Percentiles rank a stretch among this genome's conserved stretches.
Evolutionary conservation across 2,888 invertebrate genomes (phyloP).

Genomic region (Leucophenga montana): DNA sequence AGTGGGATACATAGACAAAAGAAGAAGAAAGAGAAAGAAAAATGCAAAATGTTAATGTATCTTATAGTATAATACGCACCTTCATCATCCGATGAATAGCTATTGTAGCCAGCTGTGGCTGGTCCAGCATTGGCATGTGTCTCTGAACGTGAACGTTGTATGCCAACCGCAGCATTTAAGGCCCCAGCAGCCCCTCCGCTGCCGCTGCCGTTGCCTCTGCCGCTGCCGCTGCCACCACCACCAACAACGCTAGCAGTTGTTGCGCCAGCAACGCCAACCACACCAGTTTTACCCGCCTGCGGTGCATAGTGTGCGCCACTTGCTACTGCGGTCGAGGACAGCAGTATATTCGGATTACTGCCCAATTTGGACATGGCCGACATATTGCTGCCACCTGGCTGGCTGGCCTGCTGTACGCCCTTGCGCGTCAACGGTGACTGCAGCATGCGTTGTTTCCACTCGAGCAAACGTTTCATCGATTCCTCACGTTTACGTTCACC

Average conservation of each 20-base stretch:
- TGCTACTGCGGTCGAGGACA: slow-evolving; percentile 64
- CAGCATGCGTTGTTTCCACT: slow-evolving; percentile 94
- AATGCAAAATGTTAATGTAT: slow-evolving; percentile 34
- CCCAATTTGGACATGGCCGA: slow-evolving; percentile 72
- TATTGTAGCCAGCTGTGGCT: slow-evolving; percentile 78
- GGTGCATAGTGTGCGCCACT: slow-evolving; percentile 63
- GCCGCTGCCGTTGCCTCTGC: too few relatives aligned
- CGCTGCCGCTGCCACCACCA: slow-evolving; percentile 7
- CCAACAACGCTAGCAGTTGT: slow-evolving; percentile 23
- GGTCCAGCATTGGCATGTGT: slow-evolving; percentile 74
- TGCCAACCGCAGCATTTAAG: slow-evolving; percentile 49
- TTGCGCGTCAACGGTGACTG: slow-evolving; percentile 90
- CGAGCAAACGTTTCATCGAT: slow-evolving; percentile 90
- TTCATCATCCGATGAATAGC: slow-evolving; percentile 93
- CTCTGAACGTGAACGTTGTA: slow-evolving; percentile 73
- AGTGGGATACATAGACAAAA: slow-evolving; percentile 1
- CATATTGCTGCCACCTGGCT: slow-evolving; percentile 69
- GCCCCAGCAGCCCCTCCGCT: slow-evolving; percentile 41
- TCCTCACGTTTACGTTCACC: slow-evolving; percentile 90
- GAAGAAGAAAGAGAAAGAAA: slow-evolving; percentile 26
- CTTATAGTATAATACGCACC: slow-evolving; percentile 77
- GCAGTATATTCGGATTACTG: slow-evolving; percentile 70
- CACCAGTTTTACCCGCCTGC: slow-evolving; percentile 49
- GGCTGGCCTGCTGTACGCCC: slow-evolving; percentile 75
- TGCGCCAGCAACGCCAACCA: slow-evolving; percentile 34